These are phyloP conservation scores for Eristalis tenax DNA, from an alignment of 2,888 invertebrate genomes.

Conservation along the genomic window DNA sequence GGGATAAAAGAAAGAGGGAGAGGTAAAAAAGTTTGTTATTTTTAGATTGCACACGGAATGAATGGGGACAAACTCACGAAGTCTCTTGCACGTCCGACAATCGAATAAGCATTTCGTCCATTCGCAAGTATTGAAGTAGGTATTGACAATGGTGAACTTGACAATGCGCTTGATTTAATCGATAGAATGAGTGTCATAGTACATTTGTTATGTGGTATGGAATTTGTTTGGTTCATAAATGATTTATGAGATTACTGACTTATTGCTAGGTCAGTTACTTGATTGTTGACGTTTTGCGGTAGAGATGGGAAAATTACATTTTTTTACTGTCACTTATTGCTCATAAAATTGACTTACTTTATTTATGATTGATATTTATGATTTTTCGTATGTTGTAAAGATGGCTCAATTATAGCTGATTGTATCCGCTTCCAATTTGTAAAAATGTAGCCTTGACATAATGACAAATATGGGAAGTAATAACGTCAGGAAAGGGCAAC, in stretches of 20 bases:
- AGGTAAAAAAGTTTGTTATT: slow-evolving; percentile 16
- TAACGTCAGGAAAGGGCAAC: neutral
- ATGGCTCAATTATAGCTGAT: neutral
- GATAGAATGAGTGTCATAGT: neutral
- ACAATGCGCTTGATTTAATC: slow-evolving; percentile 16
- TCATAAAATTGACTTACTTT: neutral
- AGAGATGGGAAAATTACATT: neutral
- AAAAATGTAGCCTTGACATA: neutral
- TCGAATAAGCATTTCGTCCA: slow-evolving; percentile 43
- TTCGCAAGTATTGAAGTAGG: neutral
- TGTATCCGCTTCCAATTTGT: neutral
- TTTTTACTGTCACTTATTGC: neutral
- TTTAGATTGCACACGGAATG: slow-evolving; percentile 22
- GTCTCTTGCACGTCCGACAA: slow-evolving; percentile 40
- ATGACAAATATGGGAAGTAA: neutral
- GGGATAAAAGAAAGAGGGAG: neutral
- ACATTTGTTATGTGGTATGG: neutral
- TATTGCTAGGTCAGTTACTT: neutral
- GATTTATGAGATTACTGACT: neutral
- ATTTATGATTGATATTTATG: neutral
- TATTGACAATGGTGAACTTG: slow-evolving; percentile 12
- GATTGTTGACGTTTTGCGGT: slow-evolving; percentile 2
- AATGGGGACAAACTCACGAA: slow-evolving; percentile 13
- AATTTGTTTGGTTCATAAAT: slow-evolving; percentile 1
- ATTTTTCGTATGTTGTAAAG: neutral